A percentile compares a stretch with the other conserved stretches of the same genome.
phyloP scores from a whole-genome alignment of 2,113 vertebrate species.

The Turdus rufiventris region DNA sequence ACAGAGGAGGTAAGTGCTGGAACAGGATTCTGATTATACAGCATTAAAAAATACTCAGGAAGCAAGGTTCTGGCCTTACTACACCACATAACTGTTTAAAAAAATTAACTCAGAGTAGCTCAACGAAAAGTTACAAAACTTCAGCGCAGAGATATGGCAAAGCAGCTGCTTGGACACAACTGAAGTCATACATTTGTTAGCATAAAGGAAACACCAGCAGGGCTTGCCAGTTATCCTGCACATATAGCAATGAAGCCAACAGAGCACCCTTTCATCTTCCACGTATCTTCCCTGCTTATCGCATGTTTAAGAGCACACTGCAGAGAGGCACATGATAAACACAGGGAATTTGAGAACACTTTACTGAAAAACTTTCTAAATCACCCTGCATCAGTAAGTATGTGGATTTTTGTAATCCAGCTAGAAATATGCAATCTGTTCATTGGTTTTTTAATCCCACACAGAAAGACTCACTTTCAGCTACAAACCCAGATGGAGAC shows the following conservation, averaged over 20 bases:
- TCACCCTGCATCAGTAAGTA: background rate
- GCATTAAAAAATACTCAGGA: background rate
- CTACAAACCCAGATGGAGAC: background rate
- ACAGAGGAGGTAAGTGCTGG: background rate
- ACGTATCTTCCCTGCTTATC: fast-evolving
- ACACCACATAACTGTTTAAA: background rate
- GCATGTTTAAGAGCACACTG: fast-evolving
- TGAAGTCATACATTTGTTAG: background rate
- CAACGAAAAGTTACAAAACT: background rate
- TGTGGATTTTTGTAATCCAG: background rate
- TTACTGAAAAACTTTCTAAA: background rate
- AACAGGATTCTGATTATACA: background rate
- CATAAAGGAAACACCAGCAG: fast-evolving
- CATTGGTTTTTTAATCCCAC: background rate
- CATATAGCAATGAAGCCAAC: background rate
- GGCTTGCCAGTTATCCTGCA: background rate
- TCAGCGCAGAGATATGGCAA: background rate
- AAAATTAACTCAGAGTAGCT: background rate
- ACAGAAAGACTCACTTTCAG: fast-evolving
- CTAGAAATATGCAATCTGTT: background rate
- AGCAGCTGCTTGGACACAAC: background rate
- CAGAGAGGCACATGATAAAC: background rate
- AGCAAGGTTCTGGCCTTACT: background rate
- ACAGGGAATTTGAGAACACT: background rate
- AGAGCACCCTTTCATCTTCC: fast-evolving